A percentile compares a stretch with the other conserved stretches of the same genome.
These are phyloP conservation scores for Epizoanthus illoricatus DNA, from an alignment of 92 coral and sea anemone genomes.

Conservation along the genomic window DNA sequence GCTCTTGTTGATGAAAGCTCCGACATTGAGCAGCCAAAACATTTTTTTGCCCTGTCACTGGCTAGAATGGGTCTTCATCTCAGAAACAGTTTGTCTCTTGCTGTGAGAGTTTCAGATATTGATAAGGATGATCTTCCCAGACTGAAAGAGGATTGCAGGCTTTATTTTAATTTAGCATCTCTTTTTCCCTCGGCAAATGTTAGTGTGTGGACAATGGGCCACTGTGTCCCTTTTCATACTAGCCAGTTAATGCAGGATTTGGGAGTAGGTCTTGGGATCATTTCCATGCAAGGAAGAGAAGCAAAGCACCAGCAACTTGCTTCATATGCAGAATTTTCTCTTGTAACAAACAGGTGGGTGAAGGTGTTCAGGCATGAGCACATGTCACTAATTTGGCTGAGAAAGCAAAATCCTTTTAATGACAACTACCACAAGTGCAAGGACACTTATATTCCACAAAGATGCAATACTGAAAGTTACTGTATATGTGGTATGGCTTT, in stretches of 20 bases:
- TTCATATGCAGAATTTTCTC: conserved; percentile 57
- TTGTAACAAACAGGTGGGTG: conserved; percentile 67
- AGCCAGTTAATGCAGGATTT: conserved; percentile 30
- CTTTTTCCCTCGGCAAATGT: conserved; percentile 28
- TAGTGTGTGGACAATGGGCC: conserved; percentile 51
- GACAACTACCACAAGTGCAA: conserved; percentile 54
- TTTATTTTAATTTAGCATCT: conserved; percentile 28
- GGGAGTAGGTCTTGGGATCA: conserved; percentile 33
- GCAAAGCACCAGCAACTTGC: conserved; percentile 70
- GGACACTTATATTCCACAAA: conserved; percentile 48
- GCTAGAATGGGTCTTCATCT: conserved; percentile 48
- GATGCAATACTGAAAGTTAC: conserved; percentile 51
- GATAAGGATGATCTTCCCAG: conserved; percentile 41
- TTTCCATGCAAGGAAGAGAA: conserved; percentile 58
- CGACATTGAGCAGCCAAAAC: conserved; percentile 41
- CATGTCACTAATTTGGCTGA: conserved; percentile 58
- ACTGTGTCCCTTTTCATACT: conserved; percentile 38
- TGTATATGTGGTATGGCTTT: conserved; percentile 17
- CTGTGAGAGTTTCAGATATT: conserved; percentile 51
- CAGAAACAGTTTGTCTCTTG: conserved; percentile 44
- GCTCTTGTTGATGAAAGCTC: conserved; percentile 50
- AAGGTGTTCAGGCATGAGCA: conserved; percentile 66
- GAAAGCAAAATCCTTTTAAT: conserved; percentile 56
- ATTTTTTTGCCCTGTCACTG: conserved; percentile 52
- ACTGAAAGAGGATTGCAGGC: conserved; percentile 38